A percentile compares a stretch with the other conserved stretches of the same genome.
phyloP scores from a whole-genome alignment of 2,113 vertebrate species.

The Vulpes ferrilata region DNA sequence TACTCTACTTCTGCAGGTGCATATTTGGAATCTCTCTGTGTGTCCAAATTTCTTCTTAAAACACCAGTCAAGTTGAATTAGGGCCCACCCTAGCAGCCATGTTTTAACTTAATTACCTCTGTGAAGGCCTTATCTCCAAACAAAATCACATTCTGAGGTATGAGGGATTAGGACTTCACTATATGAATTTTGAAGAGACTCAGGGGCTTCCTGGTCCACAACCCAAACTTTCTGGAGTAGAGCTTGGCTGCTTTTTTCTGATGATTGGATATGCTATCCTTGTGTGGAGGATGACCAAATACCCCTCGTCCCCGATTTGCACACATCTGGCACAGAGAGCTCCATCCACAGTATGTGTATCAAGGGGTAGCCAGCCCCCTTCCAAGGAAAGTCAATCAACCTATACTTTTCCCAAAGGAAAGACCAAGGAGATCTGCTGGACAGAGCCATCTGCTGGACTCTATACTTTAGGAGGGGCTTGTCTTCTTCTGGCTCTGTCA shows the following conservation, averaged over 20 bases:
- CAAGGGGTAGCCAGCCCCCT: not conserved
- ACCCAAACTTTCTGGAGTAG: not conserved
- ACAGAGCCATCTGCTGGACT: not conserved
- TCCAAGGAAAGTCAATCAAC: not conserved
- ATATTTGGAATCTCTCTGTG: not conserved
- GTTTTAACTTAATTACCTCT: not conserved
- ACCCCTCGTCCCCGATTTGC: not conserved
- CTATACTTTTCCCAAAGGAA: not conserved
- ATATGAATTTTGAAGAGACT: not conserved
- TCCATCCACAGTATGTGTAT: fast-evolving
- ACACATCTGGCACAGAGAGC: not conserved
- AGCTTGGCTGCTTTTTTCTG: not conserved
- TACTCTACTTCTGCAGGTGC: fast-evolving
- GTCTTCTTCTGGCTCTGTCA: not conserved
- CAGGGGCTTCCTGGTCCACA: fast-evolving
- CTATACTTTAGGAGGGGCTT: not conserved
- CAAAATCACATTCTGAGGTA: not conserved
- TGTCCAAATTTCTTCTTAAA: not conserved
- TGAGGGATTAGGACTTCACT: not conserved
- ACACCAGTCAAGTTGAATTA: not conserved
- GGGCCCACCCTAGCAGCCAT: too few species aligned
- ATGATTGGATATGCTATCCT: fast-evolving
- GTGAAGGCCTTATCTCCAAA: not conserved
- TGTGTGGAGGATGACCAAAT: not conserved
- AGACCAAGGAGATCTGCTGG: not conserved